These are phyloP conservation scores for Neotoma lepida DNA, from an alignment of 2,113 vertebrate species.

Conservation along the genomic window DNA sequence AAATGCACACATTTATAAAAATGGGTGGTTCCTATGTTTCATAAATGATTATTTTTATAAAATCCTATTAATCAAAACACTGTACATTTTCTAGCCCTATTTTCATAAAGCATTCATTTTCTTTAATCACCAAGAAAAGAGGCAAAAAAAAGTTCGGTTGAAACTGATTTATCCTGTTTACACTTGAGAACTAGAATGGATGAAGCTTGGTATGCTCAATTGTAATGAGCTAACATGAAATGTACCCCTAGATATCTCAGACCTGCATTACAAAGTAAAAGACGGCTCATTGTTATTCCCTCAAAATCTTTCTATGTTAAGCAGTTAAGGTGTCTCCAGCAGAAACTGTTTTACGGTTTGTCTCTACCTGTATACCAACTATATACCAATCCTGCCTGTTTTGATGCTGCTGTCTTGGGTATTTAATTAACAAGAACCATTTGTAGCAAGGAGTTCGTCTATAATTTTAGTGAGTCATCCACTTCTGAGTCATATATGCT, in stretches of 20 bases:
- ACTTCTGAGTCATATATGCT: conserved; percentile 69
- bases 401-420: conserved; percentile 59
- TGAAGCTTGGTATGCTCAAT: not conserved
- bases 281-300: not conserved
- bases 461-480: conserved; percentile 70
- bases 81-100: not conserved
- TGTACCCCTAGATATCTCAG: conserved; percentile 33
- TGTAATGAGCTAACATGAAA: conserved; percentile 51
- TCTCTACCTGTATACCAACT: conserved; percentile 57
- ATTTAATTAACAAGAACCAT: conserved; percentile 71
- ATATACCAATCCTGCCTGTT: conserved; percentile 27
- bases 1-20: conserved; percentile 5
- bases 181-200: not conserved
- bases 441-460: conserved; percentile 56
- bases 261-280: conserved; percentile 28
- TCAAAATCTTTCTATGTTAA: conserved; percentile 30
- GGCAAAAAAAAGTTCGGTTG: not conserved
- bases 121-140: conserved; percentile 15
- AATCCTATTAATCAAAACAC: not conserved
- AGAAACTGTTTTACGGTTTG: conserved; percentile 7
- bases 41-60: not conserved
- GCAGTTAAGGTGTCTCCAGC: not conserved
- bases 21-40: not conserved
- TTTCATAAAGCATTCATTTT: conserved; percentile 1
- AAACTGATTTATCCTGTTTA: not conserved